Evolutionary conservation across 2,113 vertebrate genomes (phyloP).

Genomic region (Piliocolobus tephrosceles): DNA sequence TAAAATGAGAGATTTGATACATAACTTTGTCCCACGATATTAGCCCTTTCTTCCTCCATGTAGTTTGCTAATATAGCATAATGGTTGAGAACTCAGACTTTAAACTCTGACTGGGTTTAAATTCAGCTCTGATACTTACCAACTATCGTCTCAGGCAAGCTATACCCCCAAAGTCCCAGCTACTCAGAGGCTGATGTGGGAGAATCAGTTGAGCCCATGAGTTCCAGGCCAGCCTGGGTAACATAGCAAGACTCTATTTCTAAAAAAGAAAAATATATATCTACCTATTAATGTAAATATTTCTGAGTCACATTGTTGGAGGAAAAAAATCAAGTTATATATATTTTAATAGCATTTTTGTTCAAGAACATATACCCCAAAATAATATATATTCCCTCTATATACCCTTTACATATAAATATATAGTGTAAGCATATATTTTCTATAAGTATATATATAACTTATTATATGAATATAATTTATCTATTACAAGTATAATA

Average conservation of each 20-base stretch:
- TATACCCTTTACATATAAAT: neutral
- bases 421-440: neutral
- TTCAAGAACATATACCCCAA: neutral
- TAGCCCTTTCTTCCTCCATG: neutral
- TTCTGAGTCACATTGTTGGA: slow-evolving; percentile 28
- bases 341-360: neutral
- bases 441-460: neutral
- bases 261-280: neutral
- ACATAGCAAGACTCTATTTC: neutral
- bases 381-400: neutral
- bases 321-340: neutral
- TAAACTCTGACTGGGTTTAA: neutral
- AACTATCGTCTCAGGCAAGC: neutral
- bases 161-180: neutral
- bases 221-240: neutral
- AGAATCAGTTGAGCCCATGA: neutral
- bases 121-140: neutral
- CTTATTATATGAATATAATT: too few relatives aligned
- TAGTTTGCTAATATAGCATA: neutral
- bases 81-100: neutral
- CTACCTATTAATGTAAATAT: neutral
- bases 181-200: neutral
- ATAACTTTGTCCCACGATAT: neutral
- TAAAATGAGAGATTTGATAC: neutral
- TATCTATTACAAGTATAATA: neutral